These are phyloP conservation scores for Pomacea maculata DNA, from an alignment of 1,140 invertebrate genomes.

Conservation along the genomic window DNA sequence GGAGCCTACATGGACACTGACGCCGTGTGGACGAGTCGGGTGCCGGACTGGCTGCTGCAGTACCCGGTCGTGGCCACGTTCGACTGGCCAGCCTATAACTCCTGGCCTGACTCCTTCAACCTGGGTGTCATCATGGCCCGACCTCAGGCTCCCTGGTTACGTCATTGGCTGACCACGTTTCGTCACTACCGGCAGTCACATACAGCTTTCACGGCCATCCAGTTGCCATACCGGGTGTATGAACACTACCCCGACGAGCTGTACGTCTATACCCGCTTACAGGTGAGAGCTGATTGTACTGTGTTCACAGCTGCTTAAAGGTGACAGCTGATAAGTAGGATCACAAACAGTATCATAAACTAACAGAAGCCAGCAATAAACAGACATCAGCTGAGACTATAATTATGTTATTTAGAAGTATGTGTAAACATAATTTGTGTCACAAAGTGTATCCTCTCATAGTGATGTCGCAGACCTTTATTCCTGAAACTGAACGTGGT, in stretches of 20 bases:
- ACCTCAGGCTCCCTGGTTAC: slow-evolving; percentile 20
- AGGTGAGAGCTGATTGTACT: slow-evolving; percentile 19
- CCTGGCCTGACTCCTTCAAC: slow-evolving; percentile 31
- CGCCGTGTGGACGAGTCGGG: slow-evolving; percentile 21
- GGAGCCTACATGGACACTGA: slow-evolving; percentile 25
- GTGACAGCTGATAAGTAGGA: no score
- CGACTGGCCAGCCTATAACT: slow-evolving; percentile 20
- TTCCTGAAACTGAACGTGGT: no score
- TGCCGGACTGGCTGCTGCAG: slow-evolving; percentile 19
- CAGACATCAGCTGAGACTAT: no score
- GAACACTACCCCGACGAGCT: slow-evolving; percentile 26
- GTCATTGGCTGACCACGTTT: slow-evolving; percentile 20
- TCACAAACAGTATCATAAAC: no score
- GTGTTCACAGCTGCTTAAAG: no score
- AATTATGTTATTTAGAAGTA: no score
- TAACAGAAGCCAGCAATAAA: no score
- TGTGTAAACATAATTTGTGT: no score
- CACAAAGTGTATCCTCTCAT: no score
- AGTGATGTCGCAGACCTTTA: no score
- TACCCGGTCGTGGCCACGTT: slow-evolving; percentile 24
- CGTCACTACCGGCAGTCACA: slow-evolving; percentile 7
- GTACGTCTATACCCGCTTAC: slow-evolving; percentile 26
- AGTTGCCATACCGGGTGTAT: slow-evolving; percentile 29
- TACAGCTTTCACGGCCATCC: slow-evolving; percentile 21
- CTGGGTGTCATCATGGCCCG: slow-evolving; percentile 27